Conservation (phyloP, 2,113 vertebrate species). For the Rostratula benghalensis region DNA sequence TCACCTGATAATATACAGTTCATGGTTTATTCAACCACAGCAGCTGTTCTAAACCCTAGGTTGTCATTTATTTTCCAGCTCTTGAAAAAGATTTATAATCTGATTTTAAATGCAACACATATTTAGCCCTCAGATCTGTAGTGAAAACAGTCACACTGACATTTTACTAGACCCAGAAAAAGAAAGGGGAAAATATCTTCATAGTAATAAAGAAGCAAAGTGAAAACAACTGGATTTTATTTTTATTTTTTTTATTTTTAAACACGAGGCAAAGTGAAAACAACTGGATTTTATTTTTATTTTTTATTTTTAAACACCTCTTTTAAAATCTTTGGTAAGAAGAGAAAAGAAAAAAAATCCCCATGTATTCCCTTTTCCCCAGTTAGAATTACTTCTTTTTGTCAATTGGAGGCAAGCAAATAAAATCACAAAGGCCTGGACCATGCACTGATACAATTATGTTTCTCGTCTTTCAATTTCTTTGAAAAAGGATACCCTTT, state of each 20-base stretch:
- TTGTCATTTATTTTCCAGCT: conserved; percentile 56
- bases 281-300: background rate
- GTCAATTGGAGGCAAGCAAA: background rate
- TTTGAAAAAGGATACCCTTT: background rate
- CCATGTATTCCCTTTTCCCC: background rate
- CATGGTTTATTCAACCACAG: conserved; percentile 63
- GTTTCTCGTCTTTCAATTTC: background rate
- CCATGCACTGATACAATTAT: background rate
- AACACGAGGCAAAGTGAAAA: background rate
- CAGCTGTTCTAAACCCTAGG: conserved; percentile 39
- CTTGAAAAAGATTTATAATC: conserved; percentile 54
- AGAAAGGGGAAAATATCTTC: background rate
- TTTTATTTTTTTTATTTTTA: background rate
- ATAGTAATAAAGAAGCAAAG: background rate
- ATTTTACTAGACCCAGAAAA: background rate
- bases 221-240: background rate
- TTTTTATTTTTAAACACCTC: background rate
- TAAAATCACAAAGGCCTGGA: background rate
- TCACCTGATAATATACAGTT: conserved; percentile 54
- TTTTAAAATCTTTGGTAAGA: background rate
- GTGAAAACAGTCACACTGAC: background rate
- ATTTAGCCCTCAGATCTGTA: conserved; percentile 32
- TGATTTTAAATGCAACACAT: conserved; percentile 39
- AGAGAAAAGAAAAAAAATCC: background rate
- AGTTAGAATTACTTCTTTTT: background rate